A percentile compares a stretch with the other conserved stretches of the same genome.
These are phyloP conservation scores for Branchellion lobata DNA, from an alignment of 2,888 invertebrate species.

Conservation along the genomic window DNA sequence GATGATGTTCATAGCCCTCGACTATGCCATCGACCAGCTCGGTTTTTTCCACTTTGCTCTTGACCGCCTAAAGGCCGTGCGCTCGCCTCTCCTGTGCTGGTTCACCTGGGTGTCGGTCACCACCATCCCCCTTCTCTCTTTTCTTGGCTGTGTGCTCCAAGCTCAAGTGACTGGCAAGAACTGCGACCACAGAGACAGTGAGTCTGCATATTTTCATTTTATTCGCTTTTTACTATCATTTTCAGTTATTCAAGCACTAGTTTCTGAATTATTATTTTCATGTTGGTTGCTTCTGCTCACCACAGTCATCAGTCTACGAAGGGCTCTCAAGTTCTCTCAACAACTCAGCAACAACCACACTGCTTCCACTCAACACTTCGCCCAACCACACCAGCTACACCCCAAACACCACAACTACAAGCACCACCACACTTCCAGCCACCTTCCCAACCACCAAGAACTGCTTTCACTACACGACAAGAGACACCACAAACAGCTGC, in stretches of 20 bases:
- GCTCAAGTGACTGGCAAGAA: constrained; percentile 72
- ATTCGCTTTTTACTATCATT: constrained; percentile 1
- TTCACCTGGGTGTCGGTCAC: constrained; percentile 75
- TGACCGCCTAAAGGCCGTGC: constrained; percentile 68
- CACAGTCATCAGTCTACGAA: background rate
- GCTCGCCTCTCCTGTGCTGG: constrained; percentile 68
- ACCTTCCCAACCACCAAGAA: background rate
- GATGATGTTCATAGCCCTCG: constrained; percentile 71
- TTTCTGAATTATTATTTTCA: constrained; percentile 8
- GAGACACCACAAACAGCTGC: constrained; percentile 60
- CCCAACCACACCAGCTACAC: background rate
- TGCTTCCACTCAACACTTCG: background rate
- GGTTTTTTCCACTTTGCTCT: constrained; percentile 72
- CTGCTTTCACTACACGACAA: constrained; percentile 44
- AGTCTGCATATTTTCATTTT: constrained; percentile 46
- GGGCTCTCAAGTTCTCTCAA: background rate
- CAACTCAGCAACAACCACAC: background rate
- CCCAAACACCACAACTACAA: background rate
- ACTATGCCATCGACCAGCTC: constrained; percentile 75
- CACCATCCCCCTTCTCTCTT: constrained; percentile 73
- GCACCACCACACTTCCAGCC: background rate
- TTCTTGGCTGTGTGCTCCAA: constrained; percentile 73
- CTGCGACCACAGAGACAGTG: constrained; percentile 62
- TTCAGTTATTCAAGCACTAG: background rate
- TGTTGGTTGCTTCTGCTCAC: background rate